A percentile compares a stretch with the other conserved stretches of the same genome.
Conservation (phyloP, 1,140 invertebrate species). For the Eciton burchellii region DNA sequence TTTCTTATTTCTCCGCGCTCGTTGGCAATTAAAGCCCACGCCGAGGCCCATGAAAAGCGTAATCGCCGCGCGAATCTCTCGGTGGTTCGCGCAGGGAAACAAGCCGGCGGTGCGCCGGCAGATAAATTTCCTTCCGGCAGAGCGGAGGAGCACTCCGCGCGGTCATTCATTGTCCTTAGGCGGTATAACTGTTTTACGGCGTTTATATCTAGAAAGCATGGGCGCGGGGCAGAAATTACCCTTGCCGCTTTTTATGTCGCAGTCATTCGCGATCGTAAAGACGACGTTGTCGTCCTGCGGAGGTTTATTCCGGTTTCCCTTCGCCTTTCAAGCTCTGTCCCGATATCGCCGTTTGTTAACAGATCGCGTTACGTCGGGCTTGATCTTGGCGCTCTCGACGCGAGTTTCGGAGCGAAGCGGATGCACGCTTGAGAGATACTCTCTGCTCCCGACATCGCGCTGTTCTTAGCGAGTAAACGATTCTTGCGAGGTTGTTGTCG, state of each 20-base stretch:
- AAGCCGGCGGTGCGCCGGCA: not conserved
- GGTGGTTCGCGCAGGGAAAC: constrained; percentile 17
- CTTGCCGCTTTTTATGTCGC: constrained; percentile 26
- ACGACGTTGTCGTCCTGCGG: constrained; percentile 3
- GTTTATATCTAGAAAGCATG: constrained; percentile 22
- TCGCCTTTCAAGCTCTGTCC: not conserved
- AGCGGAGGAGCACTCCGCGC: not conserved
- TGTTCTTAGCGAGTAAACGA: constrained; percentile 2
- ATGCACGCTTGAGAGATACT: not conserved
- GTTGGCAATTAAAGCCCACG: constrained; percentile 22
- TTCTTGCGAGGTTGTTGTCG: constrained; percentile 7
- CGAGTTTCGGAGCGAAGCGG: not conserved
- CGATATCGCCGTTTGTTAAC: not conserved
- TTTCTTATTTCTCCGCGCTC: constrained; percentile 19
- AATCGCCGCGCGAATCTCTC: not conserved
- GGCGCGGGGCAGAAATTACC: constrained; percentile 16
- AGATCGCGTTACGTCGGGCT: not conserved
- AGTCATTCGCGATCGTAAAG: constrained; percentile 32
- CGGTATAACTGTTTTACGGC: constrained; percentile 47
- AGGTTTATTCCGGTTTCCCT: not conserved
- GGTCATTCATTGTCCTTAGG: constrained; percentile 27
- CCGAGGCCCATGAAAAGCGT: constrained; percentile 1
- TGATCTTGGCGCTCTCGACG: not conserved
- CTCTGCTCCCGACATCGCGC: not conserved
- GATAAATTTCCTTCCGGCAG: constrained; percentile 13